Base-by-base conservation (phyloP, 2,888 invertebrate genomes). In the Ochlodes sylvanus region DNA sequence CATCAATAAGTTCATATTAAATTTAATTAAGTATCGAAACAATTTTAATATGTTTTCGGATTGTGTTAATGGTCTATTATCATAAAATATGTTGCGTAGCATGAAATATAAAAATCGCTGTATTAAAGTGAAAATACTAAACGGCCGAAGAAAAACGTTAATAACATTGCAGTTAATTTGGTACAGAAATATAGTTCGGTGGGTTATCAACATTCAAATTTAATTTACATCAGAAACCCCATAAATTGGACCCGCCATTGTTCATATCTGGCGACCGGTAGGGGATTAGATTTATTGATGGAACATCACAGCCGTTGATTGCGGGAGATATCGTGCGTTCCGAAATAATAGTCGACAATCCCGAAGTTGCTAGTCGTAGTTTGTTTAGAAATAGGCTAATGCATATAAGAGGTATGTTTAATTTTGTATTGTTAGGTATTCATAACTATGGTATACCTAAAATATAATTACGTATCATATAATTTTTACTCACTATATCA, bases 271-370 rank as follows among this genome's bases (percentile, higher is more conserved):
- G 71, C 66, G 71, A 68, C 73, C 69, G 74, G 69, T 73, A 62
- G 15, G 71, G 76, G 79, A 82, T 83, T 78, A 82, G 71, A 70
- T 76, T 76, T 79, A 81, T 80, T 78, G 76, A 80, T 78, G 77
- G 72, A 47, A 62, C 68, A 42, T 67, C 60, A 70, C 69, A 68
- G 69, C 63, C 70, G 67, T 71, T 74, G 72, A 73, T 76, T 72
- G 71, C 67, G 71, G 72, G 66, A 14, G 27, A 42, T 42, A 17
- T 50, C 10, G 19, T 7, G 10, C 50, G 7, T 47, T 50, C 34
- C 42, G 54, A 60, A 58, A 54, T 60, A 44, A 32, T 42, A 12
- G 57, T 42, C 60, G 42, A 15, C 21, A 15, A 41, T 15, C 5
- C 12, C 5, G 27, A 60, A 60, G 17, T 21, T 12, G 27, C 38